A percentile compares a stretch with the other conserved stretches of the same genome.
phyloP scores from a whole-genome alignment of 2,113 vertebrate genomes.

The Amazona guildingii region DNA sequence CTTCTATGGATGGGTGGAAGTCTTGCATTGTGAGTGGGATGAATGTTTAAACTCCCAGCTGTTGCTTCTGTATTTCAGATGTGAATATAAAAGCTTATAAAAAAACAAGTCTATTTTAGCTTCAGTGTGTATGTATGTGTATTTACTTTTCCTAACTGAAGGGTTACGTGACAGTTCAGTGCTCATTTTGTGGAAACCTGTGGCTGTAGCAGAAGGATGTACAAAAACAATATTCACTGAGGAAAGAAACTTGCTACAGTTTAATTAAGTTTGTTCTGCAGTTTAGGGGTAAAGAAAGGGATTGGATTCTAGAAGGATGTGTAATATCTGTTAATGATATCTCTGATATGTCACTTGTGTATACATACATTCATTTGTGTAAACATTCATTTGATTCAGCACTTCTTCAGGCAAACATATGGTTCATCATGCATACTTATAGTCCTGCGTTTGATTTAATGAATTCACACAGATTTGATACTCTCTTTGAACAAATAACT shows the following conservation, averaged over 20 bases:
- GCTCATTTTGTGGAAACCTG: not conserved
- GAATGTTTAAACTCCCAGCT: not conserved
- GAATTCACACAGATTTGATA: slow-evolving; percentile 18
- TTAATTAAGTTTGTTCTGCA: not conserved
- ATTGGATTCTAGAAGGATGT: not conserved
- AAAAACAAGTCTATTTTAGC: not conserved
- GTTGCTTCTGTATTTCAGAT: slow-evolving; percentile 3
- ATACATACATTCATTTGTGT: not conserved
- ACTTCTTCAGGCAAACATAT: not conserved
- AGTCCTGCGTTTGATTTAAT: slow-evolving; percentile 6
- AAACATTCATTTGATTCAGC: not conserved
- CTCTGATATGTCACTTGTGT: not conserved
- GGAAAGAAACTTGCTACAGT: not conserved
- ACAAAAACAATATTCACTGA: not conserved
- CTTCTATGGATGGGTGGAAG: not conserved
- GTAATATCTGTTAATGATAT: not conserved
- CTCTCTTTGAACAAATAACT: slow-evolving; percentile 28
- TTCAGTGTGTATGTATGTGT: not conserved
- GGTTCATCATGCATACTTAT: not conserved
- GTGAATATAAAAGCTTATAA: not conserved
- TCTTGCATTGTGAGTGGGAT: not conserved
- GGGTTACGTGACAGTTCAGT: not conserved
- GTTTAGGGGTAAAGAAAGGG: not conserved
- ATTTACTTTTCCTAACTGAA: not conserved
- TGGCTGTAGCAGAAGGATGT: not conserved